Evolutionary conservation across 2,888 invertebrate genomes (phyloP), one percentile per base, ranked within the genome.

Genomic region (Drosophila paranaensis): DNA sequence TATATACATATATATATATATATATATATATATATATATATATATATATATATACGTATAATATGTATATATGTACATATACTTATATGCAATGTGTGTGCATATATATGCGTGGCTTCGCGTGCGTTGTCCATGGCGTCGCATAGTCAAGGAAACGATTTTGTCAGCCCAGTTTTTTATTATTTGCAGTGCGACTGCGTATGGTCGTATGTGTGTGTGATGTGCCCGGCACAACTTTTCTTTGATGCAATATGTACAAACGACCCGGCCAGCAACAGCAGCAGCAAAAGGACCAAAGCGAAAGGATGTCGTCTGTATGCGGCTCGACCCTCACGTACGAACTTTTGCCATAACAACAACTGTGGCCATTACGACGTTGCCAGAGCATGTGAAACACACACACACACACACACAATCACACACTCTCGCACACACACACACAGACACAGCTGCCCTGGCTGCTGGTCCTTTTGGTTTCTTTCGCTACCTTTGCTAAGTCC

Each of bases 341-440:
- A 86, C 89, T 86, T 88, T 88, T 82, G 82, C 89, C 81, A 87
- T 90, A 89, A 89, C 86, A 90, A 88, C 89, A 88, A 89, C 89
- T 89, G 85, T 87, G 88, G 89, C 88, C 90, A 88, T 88, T 86
- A 86, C 88, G 75, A 61, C 86, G 75, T 66, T 73, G 78, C 77
- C 70, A 77, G 70, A 74, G 73, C 79, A 84, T 88, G 80, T 88
- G 83, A 68, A 60, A 61, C 55, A 72, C 58, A 66, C 71, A 71
- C 48, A 71, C 35, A 67, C 51, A 64, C 58, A 60, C 20, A 64
- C 58, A 60, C 20, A n/a, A n/a, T n/a, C 35, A 67, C 51, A 64
- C 58, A 60, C 20, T 20, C 20, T 20, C 20, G 20, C 39, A 63
- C 42, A 57, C 51, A 69, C 43, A 60, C 51, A 62, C 61, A 39